Conservation (phyloP, 2,888 invertebrate genomes). For the Fabriciana adippe region DNA sequence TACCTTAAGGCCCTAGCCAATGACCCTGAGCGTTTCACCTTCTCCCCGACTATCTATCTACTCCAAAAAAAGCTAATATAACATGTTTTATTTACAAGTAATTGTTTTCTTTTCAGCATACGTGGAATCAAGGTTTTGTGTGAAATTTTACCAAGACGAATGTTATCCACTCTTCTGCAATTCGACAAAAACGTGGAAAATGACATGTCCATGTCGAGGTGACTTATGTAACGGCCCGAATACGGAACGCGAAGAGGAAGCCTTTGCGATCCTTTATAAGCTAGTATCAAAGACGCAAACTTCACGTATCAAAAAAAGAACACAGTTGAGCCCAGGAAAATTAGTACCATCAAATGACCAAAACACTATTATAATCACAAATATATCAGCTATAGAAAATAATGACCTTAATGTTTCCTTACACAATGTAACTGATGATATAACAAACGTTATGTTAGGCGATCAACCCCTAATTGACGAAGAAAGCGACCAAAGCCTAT, state of each 20-base stretch:
- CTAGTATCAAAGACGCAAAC: slow-evolving; percentile 42
- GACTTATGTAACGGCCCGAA: slow-evolving; percentile 72
- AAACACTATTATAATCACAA: slow-evolving; percentile 41
- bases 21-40: too few relatives aligned
- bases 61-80: not conserved
- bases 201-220: slow-evolving; percentile 72
- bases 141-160: slow-evolving; percentile 74
- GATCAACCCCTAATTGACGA: slow-evolving; percentile 24
- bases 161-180: slow-evolving; percentile 73
- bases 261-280: slow-evolving; percentile 55
- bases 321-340: slow-evolving; percentile 33
- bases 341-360: slow-evolving; percentile 35
- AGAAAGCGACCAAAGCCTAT: slow-evolving; percentile 20
- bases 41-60: too few relatives aligned
- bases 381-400: slow-evolving; percentile 41
- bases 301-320: slow-evolving; percentile 44
- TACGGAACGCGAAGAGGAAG: slow-evolving; percentile 61
- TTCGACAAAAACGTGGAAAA: slow-evolving; percentile 67
- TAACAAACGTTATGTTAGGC: slow-evolving; percentile 38
- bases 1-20: too few relatives aligned
- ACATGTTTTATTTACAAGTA: slow-evolving; percentile 8
- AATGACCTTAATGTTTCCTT: slow-evolving; percentile 31
- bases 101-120: slow-evolving; percentile 56
- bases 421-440: slow-evolving; percentile 25
- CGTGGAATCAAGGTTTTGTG: slow-evolving; percentile 69